Evolutionary conservation across 2,888 invertebrate species (phyloP).

Genomic region (Drosophila kuntzei): DNA sequence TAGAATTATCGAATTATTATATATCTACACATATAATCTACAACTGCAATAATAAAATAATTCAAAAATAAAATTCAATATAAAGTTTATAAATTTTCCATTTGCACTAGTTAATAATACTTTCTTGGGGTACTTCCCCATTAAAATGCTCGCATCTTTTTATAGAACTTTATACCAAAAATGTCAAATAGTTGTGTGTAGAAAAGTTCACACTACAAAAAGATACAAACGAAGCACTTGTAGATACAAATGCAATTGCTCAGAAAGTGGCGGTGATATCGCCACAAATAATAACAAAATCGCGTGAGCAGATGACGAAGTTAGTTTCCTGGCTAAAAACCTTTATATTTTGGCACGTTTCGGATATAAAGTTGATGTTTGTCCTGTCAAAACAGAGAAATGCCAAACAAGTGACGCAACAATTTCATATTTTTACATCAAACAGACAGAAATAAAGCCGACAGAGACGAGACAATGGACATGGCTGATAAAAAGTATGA

Average conservation of each 20-base stretch:
- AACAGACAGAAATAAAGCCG: conserved; percentile 15
- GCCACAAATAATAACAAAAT: conserved; percentile 43
- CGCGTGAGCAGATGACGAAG: conserved; percentile 39
- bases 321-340: conserved; percentile 3
- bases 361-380: conserved; percentile 32
- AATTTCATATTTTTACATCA: conserved; percentile 64
- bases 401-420: conserved; percentile 66
- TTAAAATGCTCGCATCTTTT: conserved; percentile 19
- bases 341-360: conserved; percentile 44
- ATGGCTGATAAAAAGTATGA: conserved; percentile 35
- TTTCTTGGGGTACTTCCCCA: background rate
- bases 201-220: conserved; percentile 24
- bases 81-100: no score
- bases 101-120: no score
- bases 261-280: conserved; percentile 40
- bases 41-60: no score
- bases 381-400: conserved; percentile 39
- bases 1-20: background rate
- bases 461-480: conserved; percentile 9
- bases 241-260: conserved; percentile 39
- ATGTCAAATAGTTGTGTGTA: conserved; percentile 3
- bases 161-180: conserved; percentile 19
- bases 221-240: conserved; percentile 24
- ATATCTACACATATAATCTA: no score
- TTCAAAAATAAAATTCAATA: no score